Evolutionary conservation across 2,888 invertebrate genomes (phyloP).

Genomic region (Euplagia quadripunctaria): DNA sequence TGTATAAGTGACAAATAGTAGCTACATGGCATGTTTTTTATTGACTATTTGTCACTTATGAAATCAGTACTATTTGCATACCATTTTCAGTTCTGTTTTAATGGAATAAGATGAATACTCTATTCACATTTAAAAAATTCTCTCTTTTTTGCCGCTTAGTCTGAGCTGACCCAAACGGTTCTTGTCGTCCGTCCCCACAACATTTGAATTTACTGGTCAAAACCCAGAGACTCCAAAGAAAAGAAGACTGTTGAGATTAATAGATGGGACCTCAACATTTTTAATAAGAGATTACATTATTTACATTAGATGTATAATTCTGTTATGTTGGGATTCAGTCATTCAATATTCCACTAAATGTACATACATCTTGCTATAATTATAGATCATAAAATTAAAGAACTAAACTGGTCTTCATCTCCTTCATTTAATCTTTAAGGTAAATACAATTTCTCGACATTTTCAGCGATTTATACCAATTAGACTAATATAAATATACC

Average conservation of each 20-base stretch:
- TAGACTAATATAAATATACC: neutral
- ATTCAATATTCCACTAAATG: too few relatives aligned
- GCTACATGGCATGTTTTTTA: neutral
- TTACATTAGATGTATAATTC: too few relatives aligned
- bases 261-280: neutral
- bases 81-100: neutral
- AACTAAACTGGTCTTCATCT: neutral
- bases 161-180: too few relatives aligned
- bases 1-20: neutral
- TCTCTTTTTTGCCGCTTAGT: too few relatives aligned
- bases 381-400: neutral
- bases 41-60: neutral
- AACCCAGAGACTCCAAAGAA: too few relatives aligned
- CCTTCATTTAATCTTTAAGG: neutral
- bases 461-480: neutral
- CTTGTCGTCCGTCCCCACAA: neutral
- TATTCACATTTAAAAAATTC: too few relatives aligned
- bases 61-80: neutral
- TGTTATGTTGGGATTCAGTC: too few relatives aligned
- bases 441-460: neutral
- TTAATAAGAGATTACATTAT: neutral
- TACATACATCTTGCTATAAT: neutral
- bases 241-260: too few relatives aligned
- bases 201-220: neutral
- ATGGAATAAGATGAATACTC: neutral